These are phyloP conservation scores for Drosophila obscura DNA, from an alignment of 1,140 invertebrate species.

Conservation along the genomic window DNA sequence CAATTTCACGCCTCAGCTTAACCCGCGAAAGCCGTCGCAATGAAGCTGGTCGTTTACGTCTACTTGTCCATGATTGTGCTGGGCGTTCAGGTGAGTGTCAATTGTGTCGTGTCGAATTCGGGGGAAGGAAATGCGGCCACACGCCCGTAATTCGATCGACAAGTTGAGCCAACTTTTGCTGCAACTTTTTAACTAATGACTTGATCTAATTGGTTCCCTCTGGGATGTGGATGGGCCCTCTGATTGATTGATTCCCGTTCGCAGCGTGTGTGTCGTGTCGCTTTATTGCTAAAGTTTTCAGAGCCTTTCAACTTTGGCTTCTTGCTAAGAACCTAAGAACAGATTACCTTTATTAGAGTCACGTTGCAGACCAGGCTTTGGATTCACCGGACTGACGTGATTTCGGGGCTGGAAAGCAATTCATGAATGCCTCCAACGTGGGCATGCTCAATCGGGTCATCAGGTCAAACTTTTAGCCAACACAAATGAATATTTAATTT, in stretches of 20 bases:
- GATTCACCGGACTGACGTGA: slow-evolving; percentile 22
- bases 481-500: slow-evolving; percentile 39
- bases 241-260: slow-evolving; percentile 60
- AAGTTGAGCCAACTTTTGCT: slow-evolving; percentile 62
- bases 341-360: slow-evolving; percentile 74
- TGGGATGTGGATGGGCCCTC: slow-evolving; percentile 13
- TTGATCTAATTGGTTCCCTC: slow-evolving; percentile 55
- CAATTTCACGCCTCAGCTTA: slow-evolving; percentile 39
- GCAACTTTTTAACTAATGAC: slow-evolving; percentile 46
- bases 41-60: slow-evolving; percentile 72
- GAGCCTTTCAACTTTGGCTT: slow-evolving; percentile 28
- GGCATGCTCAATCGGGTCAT: slow-evolving; percentile 27
- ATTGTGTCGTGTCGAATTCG: neutral
- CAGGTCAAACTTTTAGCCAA: slow-evolving; percentile 22
- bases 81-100: slow-evolving; percentile 74
- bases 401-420: slow-evolving; percentile 54
- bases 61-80: slow-evolving; percentile 77
- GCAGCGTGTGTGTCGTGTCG: slow-evolving; percentile 15
- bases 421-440: slow-evolving; percentile 29
- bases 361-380: slow-evolving; percentile 39
- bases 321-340: slow-evolving; percentile 4
- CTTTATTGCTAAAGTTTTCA: slow-evolving; percentile 67
- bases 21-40: slow-evolving; percentile 32
- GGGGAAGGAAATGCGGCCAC: slow-evolving; percentile 7
- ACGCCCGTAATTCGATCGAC: slow-evolving; percentile 70